Evolutionary conservation across 2,113 vertebrate species (phyloP).

Genomic region (Hirundichthys speculiger): DNA sequence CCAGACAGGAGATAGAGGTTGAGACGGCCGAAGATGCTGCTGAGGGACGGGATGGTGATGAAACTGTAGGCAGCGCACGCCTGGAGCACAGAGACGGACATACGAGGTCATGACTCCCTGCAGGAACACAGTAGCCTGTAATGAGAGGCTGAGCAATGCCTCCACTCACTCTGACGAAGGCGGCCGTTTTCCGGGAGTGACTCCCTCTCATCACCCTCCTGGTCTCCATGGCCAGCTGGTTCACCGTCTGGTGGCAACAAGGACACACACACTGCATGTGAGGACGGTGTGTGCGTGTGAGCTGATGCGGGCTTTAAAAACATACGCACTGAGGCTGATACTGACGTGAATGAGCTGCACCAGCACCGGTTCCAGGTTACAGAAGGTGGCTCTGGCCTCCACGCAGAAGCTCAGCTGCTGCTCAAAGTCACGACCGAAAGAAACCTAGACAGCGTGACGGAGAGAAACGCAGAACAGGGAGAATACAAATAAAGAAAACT

Average conservation of each 20-base stretch:
- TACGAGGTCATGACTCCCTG: not conserved
- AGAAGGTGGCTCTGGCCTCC: constrained; percentile 94
- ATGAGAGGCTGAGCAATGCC: not conserved
- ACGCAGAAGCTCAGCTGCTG: constrained; percentile 98
- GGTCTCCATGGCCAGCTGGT: constrained; percentile 96
- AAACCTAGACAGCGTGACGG: constrained; percentile 82
- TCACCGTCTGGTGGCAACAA: constrained; percentile 85
- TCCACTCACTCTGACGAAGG: constrained; percentile 90
- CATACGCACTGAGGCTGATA: not conserved
- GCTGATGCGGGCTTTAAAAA: too few relatives aligned
- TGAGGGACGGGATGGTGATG: constrained; percentile 96
- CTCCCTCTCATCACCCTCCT: constrained; percentile 92
- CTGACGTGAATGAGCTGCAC: constrained; percentile 96
- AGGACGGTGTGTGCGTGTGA: not conserved
- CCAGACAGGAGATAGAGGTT: constrained; percentile 94
- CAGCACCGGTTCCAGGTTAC: constrained; percentile 94
- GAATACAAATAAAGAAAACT: too few relatives aligned
- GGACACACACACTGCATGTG: not conserved
- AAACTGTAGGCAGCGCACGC: constrained; percentile 98
- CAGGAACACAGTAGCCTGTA: not conserved
- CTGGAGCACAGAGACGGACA: constrained; percentile 67
- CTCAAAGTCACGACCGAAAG: constrained; percentile 97
- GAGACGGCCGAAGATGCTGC: constrained; percentile 90
- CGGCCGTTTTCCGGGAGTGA: constrained; percentile 95
- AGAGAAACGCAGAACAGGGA: not conserved